Base-by-base conservation (phyloP, 2,888 invertebrate species). In the Lysandra coridon region DNA sequence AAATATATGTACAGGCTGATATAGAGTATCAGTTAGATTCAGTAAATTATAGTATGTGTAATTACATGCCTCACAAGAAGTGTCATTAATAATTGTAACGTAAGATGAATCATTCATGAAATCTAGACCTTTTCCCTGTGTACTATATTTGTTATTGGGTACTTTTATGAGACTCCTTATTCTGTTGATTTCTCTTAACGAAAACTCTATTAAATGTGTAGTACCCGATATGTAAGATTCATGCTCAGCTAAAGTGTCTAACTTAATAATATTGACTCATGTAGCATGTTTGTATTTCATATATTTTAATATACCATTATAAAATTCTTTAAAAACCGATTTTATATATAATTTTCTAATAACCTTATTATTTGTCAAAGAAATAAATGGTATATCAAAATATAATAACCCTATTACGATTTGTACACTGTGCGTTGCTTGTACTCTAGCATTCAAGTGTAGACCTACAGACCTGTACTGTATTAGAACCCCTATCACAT, bases 381-480 rank as follows among this genome's bases (percentile, higher is more conserved):
- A 62, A 30, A 12, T 53, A 33, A 33, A 76, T 76, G 76, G 53
- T 57, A 76, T 49, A 12, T 76, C 57, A 53, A 53, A 57, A 53
- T 57, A 57, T 53, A 23, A 1, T 23, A 49, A 30, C 53, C 57
- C 62, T 74, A 33, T 73, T 81, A 85, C 78, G 85, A 83, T 83
- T 85, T 90, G 86, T 82, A 85, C 88, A 90, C 87, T 89, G 90
- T 90, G 89, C 91, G 92, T 91, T 91, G 92, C 92, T 90, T 92
- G 91, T 85, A 87, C 87, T 88, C 88, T 91, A 89, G 89, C 85
- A 85, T 85, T 89, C 92, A 92, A 93, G 93, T 91, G 91, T 94
- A 93, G 93, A 93, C 84, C 82, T 87, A 83, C 87, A 87, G 87
- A 87, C 86, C 86, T 87, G 83, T 87, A 85, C 85, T 86, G 85